Base-by-base conservation (phyloP, 2,888 invertebrate species). In the Cephus spinipes region DNA sequence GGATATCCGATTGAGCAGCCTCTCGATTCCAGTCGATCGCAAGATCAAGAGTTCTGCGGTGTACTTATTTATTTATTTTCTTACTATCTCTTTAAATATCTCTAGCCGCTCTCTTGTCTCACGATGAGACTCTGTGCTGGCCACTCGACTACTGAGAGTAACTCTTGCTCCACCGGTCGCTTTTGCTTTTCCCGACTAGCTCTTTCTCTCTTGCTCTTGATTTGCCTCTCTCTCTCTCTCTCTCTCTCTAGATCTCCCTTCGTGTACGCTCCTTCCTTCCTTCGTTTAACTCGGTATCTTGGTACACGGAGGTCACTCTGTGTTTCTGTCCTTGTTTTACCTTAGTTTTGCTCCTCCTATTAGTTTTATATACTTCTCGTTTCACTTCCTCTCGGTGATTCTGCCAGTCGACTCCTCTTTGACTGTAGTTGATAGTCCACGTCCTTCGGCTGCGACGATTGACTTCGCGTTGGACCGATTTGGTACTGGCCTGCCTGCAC, bases 171-270 rank as follows among this genome's bases (percentile, higher is more conserved):
- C 30, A 31, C 23, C 75, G 40, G n/a, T 75, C 75, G 40, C 30
- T 36, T 40, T 31, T 40, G 55, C 75, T 36, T 40, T 40, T 40
- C 36, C 36, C 15, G n/a, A 73, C 73, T 34, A 12, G 73, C 69
- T 55, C 82, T 82, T 77, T 82, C 77, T 77, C 79, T 79, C 76
- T 79, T 76, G 76, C 77, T 78, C 76, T 35, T 78, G 1, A 55
- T 76, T 77, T 77, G 79, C 77, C 77, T 80, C 75, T 77, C 77
- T 77, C 73, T 34, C 55, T 30, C 73, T 34, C 55, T 30, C 30
- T 30, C 30, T 69, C 55, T 32, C 34, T 55, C 73, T 78, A 74
- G 77, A 74, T 83, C 80, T 77, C 81, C 73, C 55, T 69, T 69
- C 35, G 75, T 55, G 23, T 36, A 75, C 40, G 40, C 77, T 77